These are phyloP conservation scores for Australoheros scitulus DNA, from an alignment of 2,113 vertebrate genomes.

Conservation along the genomic window DNA sequence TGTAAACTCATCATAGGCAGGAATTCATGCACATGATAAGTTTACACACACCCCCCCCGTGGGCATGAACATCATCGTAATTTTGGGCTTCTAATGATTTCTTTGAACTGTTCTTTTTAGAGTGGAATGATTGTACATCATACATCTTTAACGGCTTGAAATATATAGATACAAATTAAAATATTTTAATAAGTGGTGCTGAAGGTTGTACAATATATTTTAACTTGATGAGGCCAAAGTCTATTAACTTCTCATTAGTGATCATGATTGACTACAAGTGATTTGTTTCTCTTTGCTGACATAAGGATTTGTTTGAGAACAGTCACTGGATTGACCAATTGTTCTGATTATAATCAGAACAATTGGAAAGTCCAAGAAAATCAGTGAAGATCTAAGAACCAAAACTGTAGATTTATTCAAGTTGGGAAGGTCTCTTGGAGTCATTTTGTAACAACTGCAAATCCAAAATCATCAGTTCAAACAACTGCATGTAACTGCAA, in stretches of 20 bases:
- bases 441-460: no score
- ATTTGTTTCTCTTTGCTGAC: background rate
- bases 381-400: no score
- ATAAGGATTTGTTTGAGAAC: background rate
- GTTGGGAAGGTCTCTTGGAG: no score
- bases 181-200: background rate
- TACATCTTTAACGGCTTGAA: background rate
- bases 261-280: background rate
- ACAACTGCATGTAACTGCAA: no score
- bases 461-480: no score
- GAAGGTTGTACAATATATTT: background rate
- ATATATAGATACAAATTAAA: background rate
- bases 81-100: background rate
- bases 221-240: fast-evolving
- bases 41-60: no score
- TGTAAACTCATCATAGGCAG: background rate
- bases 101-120: background rate
- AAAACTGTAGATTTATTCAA: no score
- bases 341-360: no score
- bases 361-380: no score
- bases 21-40: background rate
- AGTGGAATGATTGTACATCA: background rate
- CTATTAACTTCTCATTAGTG: background rate
- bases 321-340: no score
- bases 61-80: background rate